Base-by-base conservation (phyloP, 2,113 vertebrate species). In the Ailurus styani region DNA sequence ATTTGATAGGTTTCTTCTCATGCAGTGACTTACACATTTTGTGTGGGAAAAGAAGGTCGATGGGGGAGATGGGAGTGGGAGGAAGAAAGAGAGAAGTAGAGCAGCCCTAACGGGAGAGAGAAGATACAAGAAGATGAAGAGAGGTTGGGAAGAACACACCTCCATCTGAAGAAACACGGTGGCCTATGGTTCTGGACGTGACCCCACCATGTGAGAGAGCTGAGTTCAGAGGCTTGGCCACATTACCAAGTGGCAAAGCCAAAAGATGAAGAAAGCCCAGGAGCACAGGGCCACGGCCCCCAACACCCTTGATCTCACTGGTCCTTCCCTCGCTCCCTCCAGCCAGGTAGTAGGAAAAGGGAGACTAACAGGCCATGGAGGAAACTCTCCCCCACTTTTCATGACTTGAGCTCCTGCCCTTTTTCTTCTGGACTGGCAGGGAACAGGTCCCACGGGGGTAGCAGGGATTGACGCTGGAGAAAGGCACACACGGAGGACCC, bases 1-100 rank as follows among this genome's bases (percentile, higher is more conserved):
- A 96, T 13, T 72, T 86, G 78, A 96, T 89, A 97, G 83, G 60
- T 91, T 83, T 91, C 70, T 82, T 93, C 78, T 52, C 70, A 66
- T 21, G 68, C 50, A 37, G 45, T 90, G 91, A 94, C 66, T 87
- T 68, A 95, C 18, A 95, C 15, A 81, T 79, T 90, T 83, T 3
- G 0, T 52, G 23, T 78, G 68, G 27, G 77, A 14, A 88, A 90
- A 91, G 79, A n/a, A 79, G 34, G 42, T 89, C 9, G 11, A 25
- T 47, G 83, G 77, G 73, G 34, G 78, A 96, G 52, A 37, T 12
- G 31, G 66, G 52, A 95, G 31, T 23, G n/a, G 52, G 55, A 88
- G 68, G 66, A 87, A 91, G 68, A 85, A 64, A 79, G 55, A 60
- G 37, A 82, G 55, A 94, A 84, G 68, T 6, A 62, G 47, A 94